Conservation (phyloP, 2,113 vertebrate genomes). For the Mesitornis unicolor region DNA sequence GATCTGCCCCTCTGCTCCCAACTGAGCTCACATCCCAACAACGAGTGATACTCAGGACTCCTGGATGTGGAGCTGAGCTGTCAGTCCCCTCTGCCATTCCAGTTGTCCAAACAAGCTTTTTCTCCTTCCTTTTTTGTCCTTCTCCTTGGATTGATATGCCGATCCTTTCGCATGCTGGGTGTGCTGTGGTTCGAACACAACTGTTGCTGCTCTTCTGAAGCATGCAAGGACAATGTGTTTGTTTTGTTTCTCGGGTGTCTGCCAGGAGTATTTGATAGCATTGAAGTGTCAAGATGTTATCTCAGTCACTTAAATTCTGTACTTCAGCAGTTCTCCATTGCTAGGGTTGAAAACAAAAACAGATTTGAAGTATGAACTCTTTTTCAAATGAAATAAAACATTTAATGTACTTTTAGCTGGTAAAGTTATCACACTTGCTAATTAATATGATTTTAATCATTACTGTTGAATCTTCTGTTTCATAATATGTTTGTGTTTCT, state of each 20-base stretch:
- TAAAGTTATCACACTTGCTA: not conserved
- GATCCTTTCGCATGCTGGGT: not conserved
- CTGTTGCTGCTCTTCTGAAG: slow-evolving; percentile 27
- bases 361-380: not conserved
- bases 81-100: accelerated
- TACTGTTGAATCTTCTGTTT: not conserved
- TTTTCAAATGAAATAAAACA: not conserved
- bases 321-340: not conserved
- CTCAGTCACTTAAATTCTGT: not conserved
- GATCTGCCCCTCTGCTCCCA: not conserved
- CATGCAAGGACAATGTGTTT: not conserved
- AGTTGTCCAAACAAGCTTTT: not conserved
- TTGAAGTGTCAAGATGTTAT: not conserved
- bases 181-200: not conserved
- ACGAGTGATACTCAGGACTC: accelerated
- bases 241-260: not conserved
- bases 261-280: not conserved
- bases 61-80: not conserved
- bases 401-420: not conserved
- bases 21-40: not conserved
- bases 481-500: not conserved
- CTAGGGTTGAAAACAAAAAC: not conserved
- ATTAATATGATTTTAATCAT: not conserved
- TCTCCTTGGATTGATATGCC: not conserved
- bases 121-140: not conserved